Conservation (phyloP, 1,140 invertebrate species). For the Maconellicoccus hirsutus region DNA sequence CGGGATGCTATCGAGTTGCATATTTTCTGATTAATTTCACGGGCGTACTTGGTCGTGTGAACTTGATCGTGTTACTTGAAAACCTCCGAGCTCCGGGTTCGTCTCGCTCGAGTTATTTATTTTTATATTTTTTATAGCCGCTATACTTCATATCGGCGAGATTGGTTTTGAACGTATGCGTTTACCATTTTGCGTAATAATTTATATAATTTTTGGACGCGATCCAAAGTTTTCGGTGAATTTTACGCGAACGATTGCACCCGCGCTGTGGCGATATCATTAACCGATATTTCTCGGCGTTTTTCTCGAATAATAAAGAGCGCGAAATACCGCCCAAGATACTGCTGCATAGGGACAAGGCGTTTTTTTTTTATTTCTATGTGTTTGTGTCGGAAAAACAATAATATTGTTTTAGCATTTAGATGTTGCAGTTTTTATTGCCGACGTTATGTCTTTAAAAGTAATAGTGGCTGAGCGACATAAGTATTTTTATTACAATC, state of each 20-base stretch:
- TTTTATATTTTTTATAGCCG: too few species aligned
- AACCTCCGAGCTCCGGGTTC: too few species aligned
- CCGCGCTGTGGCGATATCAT: neutral
- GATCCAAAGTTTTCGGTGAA: neutral
- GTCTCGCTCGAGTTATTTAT: too few species aligned
- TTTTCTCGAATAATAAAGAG: neutral
- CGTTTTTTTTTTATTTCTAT: neutral
- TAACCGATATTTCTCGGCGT: neutral
- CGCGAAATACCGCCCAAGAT: too few species aligned
- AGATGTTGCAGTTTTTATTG: conserved; percentile 9
- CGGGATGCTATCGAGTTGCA: too few species aligned
- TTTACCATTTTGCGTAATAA: neutral
- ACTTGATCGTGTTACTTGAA: too few species aligned
- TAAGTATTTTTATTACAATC: conserved; percentile 6
- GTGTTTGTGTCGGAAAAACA: neutral
- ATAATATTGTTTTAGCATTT: conserved; percentile 10
- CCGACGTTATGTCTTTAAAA: neutral
- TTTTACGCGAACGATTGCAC: neutral
- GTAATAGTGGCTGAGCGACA: neutral
- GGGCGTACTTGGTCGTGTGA: too few species aligned
- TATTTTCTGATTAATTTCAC: too few species aligned
- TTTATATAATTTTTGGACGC: neutral
- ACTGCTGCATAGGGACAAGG: too few species aligned
- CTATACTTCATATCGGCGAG: too few species aligned
- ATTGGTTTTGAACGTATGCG: too few species aligned